Percentiles rank a stretch among this genome's conserved stretches.
These are phyloP conservation scores for Pomacea canaliculata DNA, from an alignment of 2,888 invertebrate species.

Conservation along the genomic window DNA sequence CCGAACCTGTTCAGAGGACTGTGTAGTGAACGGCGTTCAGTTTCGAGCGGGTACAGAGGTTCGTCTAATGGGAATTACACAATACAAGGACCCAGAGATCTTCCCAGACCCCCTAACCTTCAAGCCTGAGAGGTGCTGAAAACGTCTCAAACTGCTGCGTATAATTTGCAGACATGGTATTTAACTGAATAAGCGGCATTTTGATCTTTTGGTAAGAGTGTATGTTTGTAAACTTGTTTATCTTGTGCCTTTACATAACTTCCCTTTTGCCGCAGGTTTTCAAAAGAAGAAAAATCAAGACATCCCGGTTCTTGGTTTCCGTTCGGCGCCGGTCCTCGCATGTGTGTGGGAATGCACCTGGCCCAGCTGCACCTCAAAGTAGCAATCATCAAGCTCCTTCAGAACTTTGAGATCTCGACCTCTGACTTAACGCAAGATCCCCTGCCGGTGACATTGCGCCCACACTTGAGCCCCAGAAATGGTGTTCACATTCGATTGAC, in stretches of 20 bases:
- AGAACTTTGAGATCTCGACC: constrained; percentile 35
- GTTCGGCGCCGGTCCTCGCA: constrained; percentile 52
- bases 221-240: background rate
- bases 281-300: constrained; percentile 27
- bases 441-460: constrained; percentile 25
- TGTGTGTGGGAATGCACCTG: constrained; percentile 48
- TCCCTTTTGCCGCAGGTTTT: constrained; percentile 38
- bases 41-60: constrained; percentile 46
- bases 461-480: constrained; percentile 24
- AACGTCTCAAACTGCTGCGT: no score
- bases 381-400: constrained; percentile 41
- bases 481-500: constrained; percentile 25
- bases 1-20: constrained; percentile 44
- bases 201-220: background rate
- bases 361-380: constrained; percentile 43
- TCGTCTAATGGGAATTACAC: constrained; percentile 44
- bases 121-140: constrained; percentile 46
- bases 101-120: constrained; percentile 46
- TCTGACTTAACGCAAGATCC: constrained; percentile 42
- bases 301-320: constrained; percentile 46
- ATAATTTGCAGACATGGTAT: no score
- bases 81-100: constrained; percentile 42
- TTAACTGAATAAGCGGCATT: no score
- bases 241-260: background rate
- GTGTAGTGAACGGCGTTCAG: constrained; percentile 41